A percentile compares a stretch with the other conserved stretches of the same genome.
phyloP scores from a whole-genome alignment of 1,140 invertebrate species.

The Plodia interpunctella region DNA sequence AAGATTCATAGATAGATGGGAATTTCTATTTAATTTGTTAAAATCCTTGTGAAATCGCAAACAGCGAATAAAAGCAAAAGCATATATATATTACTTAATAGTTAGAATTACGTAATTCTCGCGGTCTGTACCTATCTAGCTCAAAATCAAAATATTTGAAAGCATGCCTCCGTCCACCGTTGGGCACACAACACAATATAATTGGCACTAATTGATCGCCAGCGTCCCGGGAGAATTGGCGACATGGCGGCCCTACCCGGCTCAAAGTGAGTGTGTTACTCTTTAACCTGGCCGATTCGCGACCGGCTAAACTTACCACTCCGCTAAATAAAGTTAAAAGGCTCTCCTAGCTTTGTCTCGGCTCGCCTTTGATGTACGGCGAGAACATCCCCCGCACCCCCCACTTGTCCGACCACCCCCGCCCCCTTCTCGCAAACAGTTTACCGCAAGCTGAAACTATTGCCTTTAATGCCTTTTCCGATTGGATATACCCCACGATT shows the following conservation, averaged over 20 bases:
- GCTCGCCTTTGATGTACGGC: constrained; percentile 68
- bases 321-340: constrained; percentile 77
- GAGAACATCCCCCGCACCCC: constrained; percentile 40
- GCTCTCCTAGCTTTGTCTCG: constrained; percentile 73
- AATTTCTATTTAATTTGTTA: neutral
- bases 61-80: neutral
- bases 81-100: too few relatives aligned
- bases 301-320: constrained; percentile 76
- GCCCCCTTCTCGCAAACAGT: constrained; percentile 56
- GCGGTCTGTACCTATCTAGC: neutral
- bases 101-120: neutral
- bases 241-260: constrained; percentile 47
- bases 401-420: constrained; percentile 21
- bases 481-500: constrained; percentile 61
- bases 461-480: constrained; percentile 69
- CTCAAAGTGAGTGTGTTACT: constrained; percentile 75
- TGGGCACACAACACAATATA: neutral
- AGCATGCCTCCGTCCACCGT: neutral
- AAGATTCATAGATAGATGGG: too few relatives aligned
- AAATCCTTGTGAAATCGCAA: neutral
- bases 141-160: constrained; percentile 8
- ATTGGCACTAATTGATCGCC: constrained; percentile 4
- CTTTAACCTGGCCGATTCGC: constrained; percentile 76
- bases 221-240: neutral
- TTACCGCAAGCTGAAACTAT: constrained; percentile 71